phyloP scores from a whole-genome alignment of 2,797 vertebrate species.

The Tangara arthus region DNA sequence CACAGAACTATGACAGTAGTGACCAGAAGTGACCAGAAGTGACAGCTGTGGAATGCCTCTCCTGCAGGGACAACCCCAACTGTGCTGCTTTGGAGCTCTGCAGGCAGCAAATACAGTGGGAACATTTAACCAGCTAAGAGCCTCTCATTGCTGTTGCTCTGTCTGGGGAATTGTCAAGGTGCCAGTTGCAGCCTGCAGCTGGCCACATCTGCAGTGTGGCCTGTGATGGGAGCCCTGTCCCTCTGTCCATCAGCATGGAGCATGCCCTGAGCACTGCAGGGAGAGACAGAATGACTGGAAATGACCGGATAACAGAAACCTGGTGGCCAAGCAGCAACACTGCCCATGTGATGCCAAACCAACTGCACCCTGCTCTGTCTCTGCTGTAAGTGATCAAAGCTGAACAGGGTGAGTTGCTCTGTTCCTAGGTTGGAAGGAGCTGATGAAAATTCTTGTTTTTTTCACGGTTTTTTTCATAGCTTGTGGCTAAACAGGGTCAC shows the following conservation, averaged over 20 bases:
- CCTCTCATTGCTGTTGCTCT: background rate
- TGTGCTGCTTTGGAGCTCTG: background rate
- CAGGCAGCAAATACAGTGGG: too few species aligned
- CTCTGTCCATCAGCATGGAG: background rate
- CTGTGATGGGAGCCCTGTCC: background rate
- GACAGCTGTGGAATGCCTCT: background rate
- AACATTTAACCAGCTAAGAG: background rate
- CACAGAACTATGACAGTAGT: background rate
- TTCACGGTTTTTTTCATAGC: too few species aligned
- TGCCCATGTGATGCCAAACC: rapidly evolving
- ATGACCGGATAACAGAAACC: background rate
- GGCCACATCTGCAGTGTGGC: background rate
- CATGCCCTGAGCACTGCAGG: background rate
- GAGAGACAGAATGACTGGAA: background rate
- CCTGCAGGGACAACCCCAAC: background rate
- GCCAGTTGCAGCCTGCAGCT: background rate
- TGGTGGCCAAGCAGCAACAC: background rate
- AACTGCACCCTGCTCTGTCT: background rate
- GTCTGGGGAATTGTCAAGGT: background rate
- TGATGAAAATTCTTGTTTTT: background rate
- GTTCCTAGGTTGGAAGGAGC: background rate
- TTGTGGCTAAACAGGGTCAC: background rate
- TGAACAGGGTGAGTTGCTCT: background rate
- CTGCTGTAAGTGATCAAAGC: background rate
- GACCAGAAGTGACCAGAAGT: rapidly evolving